phyloP scores from a whole-genome alignment of 1,140 invertebrate species.

The Drosophila repletoides region DNA sequence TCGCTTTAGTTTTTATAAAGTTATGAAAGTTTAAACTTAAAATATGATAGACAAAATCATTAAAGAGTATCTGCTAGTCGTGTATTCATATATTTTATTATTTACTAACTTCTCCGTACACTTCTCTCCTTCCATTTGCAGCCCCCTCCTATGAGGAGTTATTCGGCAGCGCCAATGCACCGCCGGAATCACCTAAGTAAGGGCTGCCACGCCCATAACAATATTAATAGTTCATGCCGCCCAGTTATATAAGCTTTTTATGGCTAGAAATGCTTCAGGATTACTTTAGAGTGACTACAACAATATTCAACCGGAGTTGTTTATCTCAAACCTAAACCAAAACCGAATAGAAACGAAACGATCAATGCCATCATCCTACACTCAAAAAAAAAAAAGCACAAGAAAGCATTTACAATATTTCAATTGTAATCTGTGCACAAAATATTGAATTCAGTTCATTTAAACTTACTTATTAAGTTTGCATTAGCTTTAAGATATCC shows the following conservation, averaged over 20 bases:
- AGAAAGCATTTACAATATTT: slow-evolving; percentile 9
- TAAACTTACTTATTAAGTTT: background rate
- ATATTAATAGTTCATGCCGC: slow-evolving; percentile 45
- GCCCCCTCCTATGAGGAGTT: slow-evolving; percentile 79
- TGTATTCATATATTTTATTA: no score
- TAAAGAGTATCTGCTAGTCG: no score
- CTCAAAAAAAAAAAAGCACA: no score
- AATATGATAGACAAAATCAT: no score
- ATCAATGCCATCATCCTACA: slow-evolving; percentile 12
- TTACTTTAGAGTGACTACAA: slow-evolving; percentile 63
- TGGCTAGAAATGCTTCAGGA: slow-evolving; percentile 65
- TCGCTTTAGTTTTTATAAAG: background rate
- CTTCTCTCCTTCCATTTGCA: slow-evolving; percentile 15
- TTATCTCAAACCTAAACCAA: slow-evolving; percentile 25
- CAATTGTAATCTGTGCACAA: slow-evolving; percentile 8
- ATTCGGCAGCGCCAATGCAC: slow-evolving; percentile 67
- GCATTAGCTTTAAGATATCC: slow-evolving; percentile 1
- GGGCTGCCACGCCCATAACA: background rate
- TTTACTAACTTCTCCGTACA: no score
- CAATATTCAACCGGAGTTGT: slow-evolving; percentile 27
- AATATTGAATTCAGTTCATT: background rate
- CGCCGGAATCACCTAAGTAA: slow-evolving; percentile 61
- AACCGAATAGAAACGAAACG: slow-evolving; percentile 10
- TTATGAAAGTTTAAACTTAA: background rate
- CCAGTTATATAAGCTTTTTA: slow-evolving; percentile 74